Evolutionary conservation across 2,888 invertebrate genomes (phyloP).

Genomic region (Oxycera nigricornis): DNA sequence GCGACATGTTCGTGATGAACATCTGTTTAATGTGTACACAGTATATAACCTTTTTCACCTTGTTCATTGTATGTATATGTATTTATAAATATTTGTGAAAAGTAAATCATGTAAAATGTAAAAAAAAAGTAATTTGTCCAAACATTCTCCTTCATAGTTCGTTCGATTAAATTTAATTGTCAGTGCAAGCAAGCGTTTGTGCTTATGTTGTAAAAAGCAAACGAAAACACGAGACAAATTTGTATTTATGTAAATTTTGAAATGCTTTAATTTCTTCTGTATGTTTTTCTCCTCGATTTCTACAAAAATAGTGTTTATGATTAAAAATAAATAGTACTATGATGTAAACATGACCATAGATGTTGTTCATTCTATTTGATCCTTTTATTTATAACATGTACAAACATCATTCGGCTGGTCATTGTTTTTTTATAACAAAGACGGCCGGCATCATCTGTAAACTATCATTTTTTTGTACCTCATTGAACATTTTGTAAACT

Average conservation of each 20-base stretch:
- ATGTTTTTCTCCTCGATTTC: background rate
- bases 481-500: constrained; percentile 16
- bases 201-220: constrained; percentile 10
- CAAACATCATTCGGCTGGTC: background rate
- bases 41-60: constrained; percentile 14
- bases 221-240: background rate
- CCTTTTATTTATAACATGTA: background rate
- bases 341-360: constrained; percentile 9
- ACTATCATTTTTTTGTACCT: constrained; percentile 5
- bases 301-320: background rate
- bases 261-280: background rate
- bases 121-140: background rate
- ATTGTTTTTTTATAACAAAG: background rate
- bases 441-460: constrained; percentile 19
- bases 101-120: constrained; percentile 24
- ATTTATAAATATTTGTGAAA: constrained; percentile 28
- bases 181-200: background rate
- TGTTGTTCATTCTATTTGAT: background rate
- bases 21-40: background rate
- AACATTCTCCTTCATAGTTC: background rate
- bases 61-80: constrained; percentile 20
- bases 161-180: constrained; percentile 3
- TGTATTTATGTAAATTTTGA: constrained; percentile 27
- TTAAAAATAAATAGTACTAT: constrained; percentile 14
- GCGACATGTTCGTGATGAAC: constrained; percentile 1